These are phyloP conservation scores for Ceratina australensis DNA, from an alignment of 1,140 invertebrate species.

Conservation along the genomic window DNA sequence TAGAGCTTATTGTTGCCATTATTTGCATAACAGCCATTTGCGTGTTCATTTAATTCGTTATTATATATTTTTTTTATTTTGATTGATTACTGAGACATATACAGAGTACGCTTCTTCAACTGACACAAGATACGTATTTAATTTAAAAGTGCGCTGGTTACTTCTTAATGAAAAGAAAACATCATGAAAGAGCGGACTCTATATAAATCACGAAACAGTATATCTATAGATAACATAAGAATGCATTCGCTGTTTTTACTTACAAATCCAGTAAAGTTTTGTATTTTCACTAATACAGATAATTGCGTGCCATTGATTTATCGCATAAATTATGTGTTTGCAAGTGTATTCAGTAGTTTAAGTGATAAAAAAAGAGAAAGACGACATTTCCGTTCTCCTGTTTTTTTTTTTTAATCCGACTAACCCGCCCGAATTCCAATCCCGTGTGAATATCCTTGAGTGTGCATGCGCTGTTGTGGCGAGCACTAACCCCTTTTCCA, in stretches of 20 bases:
- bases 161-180: not conserved
- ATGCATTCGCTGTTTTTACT: constrained; percentile 34
- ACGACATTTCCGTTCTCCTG: not conserved
- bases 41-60: constrained; percentile 42
- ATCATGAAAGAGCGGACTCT: constrained; percentile 22
- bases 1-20: constrained; percentile 40
- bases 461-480: constrained; percentile 78
- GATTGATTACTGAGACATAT: not conserved
- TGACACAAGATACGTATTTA: too few species aligned
- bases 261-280: constrained; percentile 32
- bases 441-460: constrained; percentile 53
- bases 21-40: constrained; percentile 50
- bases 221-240: constrained; percentile 28
- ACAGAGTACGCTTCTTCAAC: constrained; percentile 14
- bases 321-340: constrained; percentile 36
- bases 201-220: constrained; percentile 14
- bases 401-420: constrained; percentile 8
- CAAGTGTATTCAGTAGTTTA: too few species aligned
- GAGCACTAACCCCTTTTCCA: constrained; percentile 78
- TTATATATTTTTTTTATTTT: constrained; percentile 17
- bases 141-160: not conserved
- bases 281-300: constrained; percentile 43
- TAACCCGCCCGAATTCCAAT: constrained; percentile 16
- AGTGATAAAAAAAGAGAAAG: not conserved
- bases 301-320: constrained; percentile 43